These are phyloP conservation scores for Dryobotodes eremita DNA, from an alignment of 2,888 invertebrate species.

Conservation along the genomic window DNA sequence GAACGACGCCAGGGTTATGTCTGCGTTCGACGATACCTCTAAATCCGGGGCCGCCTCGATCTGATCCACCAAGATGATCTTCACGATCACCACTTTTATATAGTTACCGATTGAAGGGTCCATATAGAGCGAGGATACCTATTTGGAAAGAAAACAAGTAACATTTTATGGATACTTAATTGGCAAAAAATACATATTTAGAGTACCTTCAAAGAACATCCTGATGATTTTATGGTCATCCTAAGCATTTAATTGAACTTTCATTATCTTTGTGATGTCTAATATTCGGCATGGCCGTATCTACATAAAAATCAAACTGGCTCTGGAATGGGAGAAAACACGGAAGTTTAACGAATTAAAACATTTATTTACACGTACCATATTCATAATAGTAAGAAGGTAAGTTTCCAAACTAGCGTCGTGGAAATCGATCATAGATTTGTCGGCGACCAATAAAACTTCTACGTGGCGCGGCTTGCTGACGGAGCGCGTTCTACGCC, in stretches of 20 bases:
- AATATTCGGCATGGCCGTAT: not conserved
- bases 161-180: not conserved
- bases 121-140: constrained; percentile 95
- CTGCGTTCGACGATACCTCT: constrained; percentile 95
- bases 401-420: constrained; percentile 96
- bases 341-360: constrained; percentile 22
- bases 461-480: constrained; percentile 95
- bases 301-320: not conserved
- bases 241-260: not conserved
- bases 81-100: constrained; percentile 97
- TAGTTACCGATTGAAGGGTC: constrained; percentile 97
- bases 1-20: constrained; percentile 95
- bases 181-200: not conserved
- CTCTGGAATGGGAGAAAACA: constrained; percentile 5
- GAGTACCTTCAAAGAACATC: not conserved
- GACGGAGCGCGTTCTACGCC: constrained; percentile 91
- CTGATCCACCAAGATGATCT: constrained; percentile 94
- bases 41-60: constrained; percentile 91
- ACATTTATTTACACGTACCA: constrained; percentile 89
- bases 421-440: constrained; percentile 96
- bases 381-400: constrained; percentile 97
- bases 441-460: constrained; percentile 96
- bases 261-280: not conserved
- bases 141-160: not conserved
- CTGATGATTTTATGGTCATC: not conserved